Base-by-base conservation (phyloP, 2,888 invertebrate species). In the Diarsia mendica region DNA sequence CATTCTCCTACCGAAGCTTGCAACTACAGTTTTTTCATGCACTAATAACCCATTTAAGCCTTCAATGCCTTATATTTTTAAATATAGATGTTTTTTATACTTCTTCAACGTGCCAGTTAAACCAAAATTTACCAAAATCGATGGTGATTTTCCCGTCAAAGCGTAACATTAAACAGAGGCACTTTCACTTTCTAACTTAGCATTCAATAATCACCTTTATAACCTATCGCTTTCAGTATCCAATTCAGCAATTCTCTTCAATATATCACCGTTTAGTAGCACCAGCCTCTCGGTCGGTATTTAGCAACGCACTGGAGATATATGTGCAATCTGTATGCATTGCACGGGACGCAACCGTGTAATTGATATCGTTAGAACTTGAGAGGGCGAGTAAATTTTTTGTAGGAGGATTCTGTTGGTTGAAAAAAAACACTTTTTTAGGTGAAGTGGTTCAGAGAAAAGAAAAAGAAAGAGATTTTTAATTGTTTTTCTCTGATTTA, bases 331-430 rank as follows among this genome's bases (percentile, higher is more conserved):
- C 63, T 69, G 80, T 80, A 79, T 75, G 79, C 83, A 71, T 77
- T 67, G 64, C 77, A 80, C 75, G 75, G 53, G 72, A 60, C 55
- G 15, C 60, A 5, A 68, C 55, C 46, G 61, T 61, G 77, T 85
- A 87, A 86, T 85, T 87, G 79, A 87, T 83, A 72, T 73, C 79
- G 70, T n/a, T 10, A 13, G n/a, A 64, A 55, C 72, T 72, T 63
- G 49, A 49, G 46, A 15, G 33, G 33, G 39, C 10, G 13, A 20
- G 8, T 18, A 20, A 61, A 53, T 60, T 70, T 65, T 67, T 68
- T 63, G 44, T 61, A 49, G 2, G 2, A 33, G 4, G 6, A 58
- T 55, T 77, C 55, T 13, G 18, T 51, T 61, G 39, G 39, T 23
- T 53, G 2, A n/a, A 46, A n/a, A 13, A n/a, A 48, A 8, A 15